These are phyloP conservation scores for Bombycilla garrulus DNA, from an alignment of 2,113 vertebrate genomes.

Conservation along the genomic window DNA sequence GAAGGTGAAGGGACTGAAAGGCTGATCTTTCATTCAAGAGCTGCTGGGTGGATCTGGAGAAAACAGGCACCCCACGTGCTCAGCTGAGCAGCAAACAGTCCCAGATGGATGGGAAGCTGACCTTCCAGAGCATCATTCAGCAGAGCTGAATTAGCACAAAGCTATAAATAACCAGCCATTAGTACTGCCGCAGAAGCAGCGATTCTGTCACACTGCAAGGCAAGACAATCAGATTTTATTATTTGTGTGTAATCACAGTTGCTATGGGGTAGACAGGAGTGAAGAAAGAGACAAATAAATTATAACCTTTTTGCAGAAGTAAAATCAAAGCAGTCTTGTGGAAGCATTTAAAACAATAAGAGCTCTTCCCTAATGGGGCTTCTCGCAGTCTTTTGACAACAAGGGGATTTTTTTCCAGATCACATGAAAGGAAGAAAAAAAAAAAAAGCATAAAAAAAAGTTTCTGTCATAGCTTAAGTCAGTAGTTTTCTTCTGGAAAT, in stretches of 20 bases:
- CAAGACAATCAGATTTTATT: slow-evolving; percentile 18
- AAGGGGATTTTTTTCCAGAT: background rate
- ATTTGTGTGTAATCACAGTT: slow-evolving; percentile 36
- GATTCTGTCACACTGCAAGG: background rate
- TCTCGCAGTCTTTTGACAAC: slow-evolving; percentile 1
- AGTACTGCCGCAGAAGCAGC: background rate
- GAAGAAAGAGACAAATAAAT: slow-evolving; percentile 49
- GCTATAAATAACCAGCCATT: slow-evolving; percentile 36
- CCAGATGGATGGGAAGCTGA: slow-evolving; percentile 41
- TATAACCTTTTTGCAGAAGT: slow-evolving; percentile 37
- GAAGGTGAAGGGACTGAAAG: background rate
- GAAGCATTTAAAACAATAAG: slow-evolving; percentile 10
- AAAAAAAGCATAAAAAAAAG: background rate
- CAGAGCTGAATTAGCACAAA: slow-evolving; percentile 26
- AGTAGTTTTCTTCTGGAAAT: slow-evolving; percentile 49
- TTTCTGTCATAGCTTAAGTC: slow-evolving; percentile 42
- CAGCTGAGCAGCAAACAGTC: background rate
- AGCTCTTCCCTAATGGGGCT: slow-evolving; percentile 5
- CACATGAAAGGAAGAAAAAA: background rate
- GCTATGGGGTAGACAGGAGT: background rate
- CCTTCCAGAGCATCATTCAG: slow-evolving; percentile 17
- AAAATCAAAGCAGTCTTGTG: slow-evolving; percentile 15
- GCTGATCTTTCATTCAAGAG: background rate
- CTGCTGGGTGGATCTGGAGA: background rate
- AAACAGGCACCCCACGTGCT: background rate